Conservation (phyloP, 2,113 vertebrate species). For the Panthera tigris region DNA sequence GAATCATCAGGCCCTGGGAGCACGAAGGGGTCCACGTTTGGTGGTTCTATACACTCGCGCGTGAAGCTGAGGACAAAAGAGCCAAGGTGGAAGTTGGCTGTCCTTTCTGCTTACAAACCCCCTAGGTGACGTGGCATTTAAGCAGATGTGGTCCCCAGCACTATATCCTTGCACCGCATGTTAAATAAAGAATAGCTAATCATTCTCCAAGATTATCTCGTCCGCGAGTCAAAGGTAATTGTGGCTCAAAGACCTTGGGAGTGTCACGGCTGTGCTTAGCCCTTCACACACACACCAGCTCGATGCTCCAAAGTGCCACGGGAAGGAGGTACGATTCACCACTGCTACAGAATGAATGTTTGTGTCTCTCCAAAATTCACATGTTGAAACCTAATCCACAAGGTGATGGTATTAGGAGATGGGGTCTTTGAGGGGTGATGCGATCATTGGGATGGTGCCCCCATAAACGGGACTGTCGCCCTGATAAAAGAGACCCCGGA, state of each 20-base stretch:
- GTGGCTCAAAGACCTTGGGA: background rate
- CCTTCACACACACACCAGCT: background rate
- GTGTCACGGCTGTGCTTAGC: background rate
- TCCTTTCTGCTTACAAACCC: background rate
- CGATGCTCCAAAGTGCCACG: background rate
- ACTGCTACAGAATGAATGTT: background rate
- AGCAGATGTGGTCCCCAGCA: background rate
- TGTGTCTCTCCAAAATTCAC: background rate
- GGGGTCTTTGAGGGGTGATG: background rate
- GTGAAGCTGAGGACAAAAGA: background rate
- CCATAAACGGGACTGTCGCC: background rate
- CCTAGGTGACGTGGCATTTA: background rate
- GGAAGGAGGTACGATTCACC: background rate
- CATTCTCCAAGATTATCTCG: background rate
- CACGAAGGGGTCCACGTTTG: background rate
- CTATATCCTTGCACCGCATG: background rate
- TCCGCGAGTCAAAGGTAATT: background rate
- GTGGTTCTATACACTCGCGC: too few relatives aligned
- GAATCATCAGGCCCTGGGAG: background rate
- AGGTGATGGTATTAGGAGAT: background rate
- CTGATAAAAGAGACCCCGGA: background rate
- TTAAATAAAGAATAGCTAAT: background rate
- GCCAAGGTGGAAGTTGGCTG: background rate
- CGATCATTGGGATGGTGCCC: background rate
- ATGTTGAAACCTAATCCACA: background rate